These are phyloP conservation scores for Microctonus aethiopoides DNA, from an alignment of 2,888 invertebrate species.

Conservation along the genomic window DNA sequence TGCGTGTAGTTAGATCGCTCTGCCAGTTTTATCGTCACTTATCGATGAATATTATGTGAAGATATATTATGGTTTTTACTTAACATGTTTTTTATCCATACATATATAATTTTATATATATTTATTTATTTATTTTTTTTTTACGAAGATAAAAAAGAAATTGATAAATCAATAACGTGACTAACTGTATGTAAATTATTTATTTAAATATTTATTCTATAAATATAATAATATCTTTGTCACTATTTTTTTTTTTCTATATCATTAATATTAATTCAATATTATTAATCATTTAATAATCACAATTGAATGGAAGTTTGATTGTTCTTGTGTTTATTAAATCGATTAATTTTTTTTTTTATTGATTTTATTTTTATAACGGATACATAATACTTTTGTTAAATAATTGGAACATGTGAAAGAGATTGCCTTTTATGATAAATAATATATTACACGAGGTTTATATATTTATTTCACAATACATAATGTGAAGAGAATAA, in stretches of 20 bases:
- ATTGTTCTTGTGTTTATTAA: neutral
- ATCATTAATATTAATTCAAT: neutral
- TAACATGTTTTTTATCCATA: slow-evolving; percentile 1
- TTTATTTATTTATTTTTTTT: neutral
- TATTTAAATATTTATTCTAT: neutral
- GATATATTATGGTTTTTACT: neutral
- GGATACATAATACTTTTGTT: slow-evolving; percentile 9
- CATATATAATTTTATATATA: no score
- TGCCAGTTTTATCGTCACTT: no score
- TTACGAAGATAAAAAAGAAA: neutral
- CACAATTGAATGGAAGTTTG: no score
- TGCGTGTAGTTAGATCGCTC: no score
- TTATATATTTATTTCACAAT: slow-evolving; percentile 8
- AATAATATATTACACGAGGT: slow-evolving; percentile 19
- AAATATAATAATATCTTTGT: no score
- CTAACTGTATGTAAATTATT: neutral
- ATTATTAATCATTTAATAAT: no score
- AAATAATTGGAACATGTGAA: slow-evolving; percentile 28
- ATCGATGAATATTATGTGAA: slow-evolving; percentile 1
- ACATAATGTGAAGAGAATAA: neutral
- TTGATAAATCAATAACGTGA: slow-evolving; percentile 1
- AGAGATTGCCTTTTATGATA: slow-evolving; percentile 28
- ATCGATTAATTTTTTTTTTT: neutral
- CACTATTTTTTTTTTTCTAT: neutral
- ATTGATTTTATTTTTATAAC: neutral